These are phyloP conservation scores for Lepilemur septentrionalis DNA, from an alignment of 2,797 vertebrate genomes.

Conservation along the genomic window DNA sequence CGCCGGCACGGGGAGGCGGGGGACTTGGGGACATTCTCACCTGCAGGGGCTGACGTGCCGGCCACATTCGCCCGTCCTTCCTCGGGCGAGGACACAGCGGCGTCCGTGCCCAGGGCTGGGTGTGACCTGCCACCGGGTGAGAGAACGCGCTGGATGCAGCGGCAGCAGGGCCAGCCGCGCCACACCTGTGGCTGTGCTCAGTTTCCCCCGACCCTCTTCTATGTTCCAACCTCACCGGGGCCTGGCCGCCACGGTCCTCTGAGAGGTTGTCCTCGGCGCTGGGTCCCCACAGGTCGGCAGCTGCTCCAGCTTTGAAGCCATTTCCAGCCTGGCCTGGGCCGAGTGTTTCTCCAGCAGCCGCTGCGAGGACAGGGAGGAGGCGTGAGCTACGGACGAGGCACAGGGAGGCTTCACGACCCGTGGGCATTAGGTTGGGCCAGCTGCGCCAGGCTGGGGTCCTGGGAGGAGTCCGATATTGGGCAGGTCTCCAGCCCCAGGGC, in stretches of 20 bases:
- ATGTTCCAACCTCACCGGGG: neutral
- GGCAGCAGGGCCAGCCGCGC: fast-evolving
- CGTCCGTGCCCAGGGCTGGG: fast-evolving
- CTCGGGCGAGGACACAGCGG: fast-evolving
- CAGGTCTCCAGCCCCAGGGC: neutral
- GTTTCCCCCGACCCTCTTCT: fast-evolving
- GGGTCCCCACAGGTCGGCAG: fast-evolving
- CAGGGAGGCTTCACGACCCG: fast-evolving
- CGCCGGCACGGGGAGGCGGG: fast-evolving
- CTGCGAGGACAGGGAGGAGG: neutral
- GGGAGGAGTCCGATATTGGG: fast-evolving
- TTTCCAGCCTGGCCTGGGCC: neutral
- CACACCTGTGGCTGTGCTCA: neutral
- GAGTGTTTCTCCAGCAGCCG: neutral
- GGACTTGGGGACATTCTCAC: neutral
- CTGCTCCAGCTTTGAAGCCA: fast-evolving
- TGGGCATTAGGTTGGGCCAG: neutral
- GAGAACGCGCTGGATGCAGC: fast-evolving
- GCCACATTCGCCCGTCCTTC: fast-evolving
- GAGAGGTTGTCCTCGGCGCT: fast-evolving
- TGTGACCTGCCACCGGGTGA: neutral
- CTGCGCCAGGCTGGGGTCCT: neutral
- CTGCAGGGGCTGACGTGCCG: neutral
- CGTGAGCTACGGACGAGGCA: fast-evolving
- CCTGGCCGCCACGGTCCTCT: fast-evolving